A percentile compares a stretch with the other conserved stretches of the same genome.
Evolutionary conservation across 2,113 vertebrate species (phyloP).

Genomic region (Paramisgurnus dabryanus): DNA sequence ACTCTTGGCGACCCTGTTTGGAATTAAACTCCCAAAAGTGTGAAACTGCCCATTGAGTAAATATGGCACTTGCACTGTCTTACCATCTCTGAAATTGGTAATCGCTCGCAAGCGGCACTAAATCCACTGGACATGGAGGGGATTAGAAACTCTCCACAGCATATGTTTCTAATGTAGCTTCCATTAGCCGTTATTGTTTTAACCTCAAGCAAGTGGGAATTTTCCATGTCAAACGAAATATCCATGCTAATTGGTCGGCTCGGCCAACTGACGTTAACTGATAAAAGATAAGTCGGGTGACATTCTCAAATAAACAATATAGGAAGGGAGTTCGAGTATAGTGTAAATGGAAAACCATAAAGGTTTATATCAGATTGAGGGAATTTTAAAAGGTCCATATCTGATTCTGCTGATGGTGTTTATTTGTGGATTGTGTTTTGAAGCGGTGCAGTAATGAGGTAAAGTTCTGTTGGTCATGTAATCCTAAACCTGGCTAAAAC

Average conservation of each 20-base stretch:
- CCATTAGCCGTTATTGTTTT: conserved; percentile 47
- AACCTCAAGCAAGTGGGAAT: conserved; percentile 39
- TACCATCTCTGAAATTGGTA: conserved; percentile 23
- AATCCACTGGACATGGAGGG: conserved; percentile 33
- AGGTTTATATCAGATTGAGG: neutral
- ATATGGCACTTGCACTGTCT: conserved; percentile 16
- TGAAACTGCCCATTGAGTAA: conserved; percentile 32
- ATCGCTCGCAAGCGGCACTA: conserved; percentile 33
- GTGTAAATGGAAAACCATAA: conserved; percentile 9
- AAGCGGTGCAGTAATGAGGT: neutral
- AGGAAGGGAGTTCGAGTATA: neutral
- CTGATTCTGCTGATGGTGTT: conserved; percentile 3
- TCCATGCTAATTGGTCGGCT: conserved; percentile 17
- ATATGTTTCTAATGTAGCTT: conserved; percentile 54
- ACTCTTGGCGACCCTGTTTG: conserved; percentile 25
- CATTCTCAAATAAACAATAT: conserved; percentile 55
- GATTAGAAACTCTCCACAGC: conserved; percentile 45
- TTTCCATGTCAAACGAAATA: conserved; percentile 44
- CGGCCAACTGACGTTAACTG: conserved; percentile 13
- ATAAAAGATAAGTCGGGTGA: conserved; percentile 40
- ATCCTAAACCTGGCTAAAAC: conserved; percentile 5
- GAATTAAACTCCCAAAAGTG: conserved; percentile 41
- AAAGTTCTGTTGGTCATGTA: conserved; percentile 3
- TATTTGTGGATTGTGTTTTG: conserved; percentile 9
- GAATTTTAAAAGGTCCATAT: conserved; percentile 29